Conservation (phyloP, 2,113 vertebrate genomes). For the Oceanites oceanicus region DNA sequence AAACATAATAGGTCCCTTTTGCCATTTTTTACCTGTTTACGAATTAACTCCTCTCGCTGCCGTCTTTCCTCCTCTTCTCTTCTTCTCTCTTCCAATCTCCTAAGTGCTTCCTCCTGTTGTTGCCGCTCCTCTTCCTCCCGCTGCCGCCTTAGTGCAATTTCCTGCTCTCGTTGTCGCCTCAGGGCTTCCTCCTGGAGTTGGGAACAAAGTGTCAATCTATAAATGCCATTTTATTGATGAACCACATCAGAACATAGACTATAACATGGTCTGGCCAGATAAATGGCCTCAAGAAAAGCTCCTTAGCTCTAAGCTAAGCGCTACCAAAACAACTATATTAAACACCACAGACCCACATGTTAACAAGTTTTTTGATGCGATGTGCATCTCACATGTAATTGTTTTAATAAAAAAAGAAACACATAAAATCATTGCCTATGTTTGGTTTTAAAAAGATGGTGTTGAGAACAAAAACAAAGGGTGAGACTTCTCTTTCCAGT, state of each 20-base stretch:
- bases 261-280: not conserved
- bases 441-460: not conserved
- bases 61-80: conserved; percentile 92
- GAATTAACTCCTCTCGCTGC: conserved; percentile 89
- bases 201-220: not conserved
- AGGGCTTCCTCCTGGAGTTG: conserved; percentile 79
- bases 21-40: conserved; percentile 84
- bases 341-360: not conserved
- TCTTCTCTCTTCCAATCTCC: conserved; percentile 87
- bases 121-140: conserved; percentile 92
- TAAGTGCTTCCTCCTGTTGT: conserved; percentile 90
- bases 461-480: not conserved
- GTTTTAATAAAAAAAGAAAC: not conserved
- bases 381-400: not conserved
- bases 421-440: not conserved
- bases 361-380: not conserved
- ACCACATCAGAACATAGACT: not conserved
- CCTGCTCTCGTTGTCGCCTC: conserved; percentile 80
- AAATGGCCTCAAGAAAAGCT: not conserved
- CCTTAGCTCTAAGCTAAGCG: not conserved
- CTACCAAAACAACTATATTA: not conserved
- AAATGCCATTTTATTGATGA: not conserved
- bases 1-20: not conserved
- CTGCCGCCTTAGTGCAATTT: conserved; percentile 88
- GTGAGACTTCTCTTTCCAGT: not conserved